phyloP scores from a whole-genome alignment of 2,888 invertebrate species.

The Melitaea athalia region DNA sequence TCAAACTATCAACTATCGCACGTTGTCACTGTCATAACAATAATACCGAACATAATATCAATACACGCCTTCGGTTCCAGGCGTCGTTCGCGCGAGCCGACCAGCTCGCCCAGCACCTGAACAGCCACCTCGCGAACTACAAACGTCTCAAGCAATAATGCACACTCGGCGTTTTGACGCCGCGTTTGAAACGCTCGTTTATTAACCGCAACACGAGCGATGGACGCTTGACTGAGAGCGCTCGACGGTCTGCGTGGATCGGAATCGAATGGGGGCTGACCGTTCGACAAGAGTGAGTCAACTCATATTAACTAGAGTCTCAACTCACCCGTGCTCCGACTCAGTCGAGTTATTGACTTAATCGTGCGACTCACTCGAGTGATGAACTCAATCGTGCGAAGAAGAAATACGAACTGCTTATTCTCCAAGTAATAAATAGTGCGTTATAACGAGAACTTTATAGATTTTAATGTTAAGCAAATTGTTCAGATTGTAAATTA shows the following conservation, averaged over 20 bases:
- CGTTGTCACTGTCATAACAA: not conserved
- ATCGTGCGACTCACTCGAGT: not conserved
- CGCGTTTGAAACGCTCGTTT: conserved; percentile 30
- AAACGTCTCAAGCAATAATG: conserved; percentile 71
- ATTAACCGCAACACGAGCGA: not conserved
- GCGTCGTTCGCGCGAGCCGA: conserved; percentile 75
- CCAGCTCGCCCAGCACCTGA: conserved; percentile 74
- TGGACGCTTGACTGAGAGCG: not conserved
- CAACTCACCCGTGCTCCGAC: not conserved
- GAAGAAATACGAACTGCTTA: too few relatives aligned
- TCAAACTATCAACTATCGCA: not conserved
- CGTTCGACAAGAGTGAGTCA: not conserved
- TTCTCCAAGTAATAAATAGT: too few relatives aligned
- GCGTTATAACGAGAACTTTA: too few relatives aligned
- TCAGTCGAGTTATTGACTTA: not conserved
- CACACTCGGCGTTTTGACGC: conserved; percentile 19
- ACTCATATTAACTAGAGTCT: not conserved
- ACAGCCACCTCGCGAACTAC: conserved; percentile 79
- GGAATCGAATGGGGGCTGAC: conserved; percentile 3
- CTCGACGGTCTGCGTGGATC: conserved; percentile 1
- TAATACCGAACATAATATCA: not conserved
- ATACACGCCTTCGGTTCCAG: conserved; percentile 46
- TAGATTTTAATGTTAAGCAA: not conserved
- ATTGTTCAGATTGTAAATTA: not conserved
- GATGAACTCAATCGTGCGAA: too few relatives aligned